Conservation (phyloP, 2,888 invertebrate species). For the Drosophila falleni region DNA sequence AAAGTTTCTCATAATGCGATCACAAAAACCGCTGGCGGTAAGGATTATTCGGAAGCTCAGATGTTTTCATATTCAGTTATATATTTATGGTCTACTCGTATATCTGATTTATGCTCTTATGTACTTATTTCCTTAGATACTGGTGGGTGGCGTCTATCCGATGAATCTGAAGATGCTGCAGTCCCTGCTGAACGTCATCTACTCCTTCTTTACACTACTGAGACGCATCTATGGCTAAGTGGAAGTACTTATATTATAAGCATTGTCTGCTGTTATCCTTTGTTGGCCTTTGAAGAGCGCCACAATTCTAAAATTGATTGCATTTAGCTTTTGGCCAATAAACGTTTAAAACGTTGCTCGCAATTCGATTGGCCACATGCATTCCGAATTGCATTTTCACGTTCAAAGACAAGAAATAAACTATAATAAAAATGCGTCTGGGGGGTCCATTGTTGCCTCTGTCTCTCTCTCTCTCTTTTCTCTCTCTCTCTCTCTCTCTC, state of each 20-base stretch:
- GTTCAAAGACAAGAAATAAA: slow-evolving; percentile 63
- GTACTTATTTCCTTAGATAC: slow-evolving; percentile 57
- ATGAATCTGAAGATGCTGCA: slow-evolving; percentile 82
- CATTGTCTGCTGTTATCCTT: slow-evolving; percentile 3
- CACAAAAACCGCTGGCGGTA: slow-evolving; percentile 78
- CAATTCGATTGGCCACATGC: slow-evolving; percentile 53
- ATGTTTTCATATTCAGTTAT: not conserved
- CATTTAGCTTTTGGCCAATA: slow-evolving; percentile 69
- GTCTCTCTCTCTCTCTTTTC: too few species aligned
- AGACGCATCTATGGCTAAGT: slow-evolving; percentile 78
- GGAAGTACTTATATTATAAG: slow-evolving; percentile 26
- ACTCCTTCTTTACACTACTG: slow-evolving; percentile 79
- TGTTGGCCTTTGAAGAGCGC: slow-evolving; percentile 19
- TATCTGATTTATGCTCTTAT: slow-evolving; percentile 15
- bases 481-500: too few species aligned
- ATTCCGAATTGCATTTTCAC: slow-evolving; percentile 45
- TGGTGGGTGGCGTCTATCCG: slow-evolving; percentile 78
- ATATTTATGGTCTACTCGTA: slow-evolving; percentile 14
- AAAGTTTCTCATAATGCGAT: slow-evolving; percentile 74
- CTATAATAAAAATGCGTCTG: slow-evolving; percentile 77
- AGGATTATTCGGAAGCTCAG: slow-evolving; percentile 6
- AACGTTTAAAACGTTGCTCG: slow-evolving; percentile 48
- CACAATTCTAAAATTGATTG: slow-evolving; percentile 69
- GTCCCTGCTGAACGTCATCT: slow-evolving; percentile 77
- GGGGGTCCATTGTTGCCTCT: slow-evolving; percentile 40